Base-by-base conservation (phyloP, 2,888 invertebrate species). In the Resseliella maxima region DNA sequence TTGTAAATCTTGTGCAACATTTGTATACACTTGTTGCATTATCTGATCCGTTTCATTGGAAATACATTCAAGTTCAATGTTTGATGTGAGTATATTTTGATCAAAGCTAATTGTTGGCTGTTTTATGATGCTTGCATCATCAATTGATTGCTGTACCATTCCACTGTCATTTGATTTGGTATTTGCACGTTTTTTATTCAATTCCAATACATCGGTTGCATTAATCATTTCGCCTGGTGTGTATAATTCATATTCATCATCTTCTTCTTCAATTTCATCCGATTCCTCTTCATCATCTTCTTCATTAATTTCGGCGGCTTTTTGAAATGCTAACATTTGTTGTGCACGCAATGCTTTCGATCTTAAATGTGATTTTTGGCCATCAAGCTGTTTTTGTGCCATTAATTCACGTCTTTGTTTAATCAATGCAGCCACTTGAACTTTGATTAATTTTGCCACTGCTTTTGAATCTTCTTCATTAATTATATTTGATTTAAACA, bases 401-500 rank as follows among this genome's bases (percentile, higher is more conserved):
- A 93, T 93, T 89, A 93, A 92, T 89, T 94, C 94, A 87, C 92
- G 92, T 86, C 94, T 92, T 89, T 94, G 94, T 88, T 94, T 94
- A 87, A 88, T 87, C 87, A 90, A 87, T 0, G 91, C 90, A 0
- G 90, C 89, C 10, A 92, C 90, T 90, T 98, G 97, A 38, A 97
- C 96, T 90, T 96, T 96, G 88, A 99, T 93, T 90, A 99, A 94
- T 90, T 97, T 97, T 87, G 95, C 95, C 18, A 99, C 98, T 87
- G 96, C 95, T 89, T 97, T 94, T 0, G 96, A 95, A 91, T 99
- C 99, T 90, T 98, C 99, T 90, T 99, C 98, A 90, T 96, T 96
- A 89, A 99, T 97, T 89, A 98, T 95, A 54, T 98, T 97, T 36
- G 97, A 96, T 90, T 97, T 97, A 54, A 96, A 94, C 98, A 99